These are phyloP conservation scores for Drosophila kikkawai DNA, from an alignment of 1,140 invertebrate genomes.

Conservation along the genomic window DNA sequence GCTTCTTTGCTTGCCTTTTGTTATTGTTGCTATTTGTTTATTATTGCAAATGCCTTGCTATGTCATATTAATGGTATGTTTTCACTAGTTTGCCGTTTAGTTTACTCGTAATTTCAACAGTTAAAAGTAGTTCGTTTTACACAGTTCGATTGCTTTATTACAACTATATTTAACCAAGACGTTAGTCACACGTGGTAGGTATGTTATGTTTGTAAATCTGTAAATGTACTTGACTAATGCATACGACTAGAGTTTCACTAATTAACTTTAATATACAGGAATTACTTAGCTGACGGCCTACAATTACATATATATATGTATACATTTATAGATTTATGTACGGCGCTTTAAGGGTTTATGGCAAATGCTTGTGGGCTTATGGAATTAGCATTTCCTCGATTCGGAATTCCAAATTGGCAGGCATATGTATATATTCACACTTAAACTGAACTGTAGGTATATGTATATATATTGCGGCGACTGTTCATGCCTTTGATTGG, in stretches of 20 bases:
- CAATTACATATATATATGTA: slow-evolving; percentile 35
- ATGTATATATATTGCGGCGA: slow-evolving; percentile 13
- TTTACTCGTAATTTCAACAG: slow-evolving; percentile 51
- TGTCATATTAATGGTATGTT: slow-evolving; percentile 51
- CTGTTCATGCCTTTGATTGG: slow-evolving; percentile 43
- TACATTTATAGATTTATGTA: slow-evolving; percentile 36
- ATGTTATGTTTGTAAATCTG: not conserved
- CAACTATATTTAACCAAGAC: slow-evolving; percentile 56
- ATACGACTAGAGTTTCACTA: slow-evolving; percentile 48
- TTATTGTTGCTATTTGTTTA: slow-evolving; percentile 46
- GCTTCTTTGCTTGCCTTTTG: slow-evolving; percentile 13
- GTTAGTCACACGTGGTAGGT: slow-evolving; percentile 20
- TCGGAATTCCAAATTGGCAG: slow-evolving; percentile 63
- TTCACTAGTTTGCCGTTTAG: slow-evolving; percentile 52
- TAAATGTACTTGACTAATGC: slow-evolving; percentile 40
- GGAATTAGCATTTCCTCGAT: slow-evolving; percentile 46
- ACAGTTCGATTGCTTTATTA: slow-evolving; percentile 73
- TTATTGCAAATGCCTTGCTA: slow-evolving; percentile 61
- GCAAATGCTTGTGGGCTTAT: slow-evolving; percentile 52
- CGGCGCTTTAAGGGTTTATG: slow-evolving; percentile 33
- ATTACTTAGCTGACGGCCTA: slow-evolving; percentile 60
- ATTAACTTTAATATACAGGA: slow-evolving; percentile 78
- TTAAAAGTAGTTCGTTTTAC: slow-evolving; percentile 69
- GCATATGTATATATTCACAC: slow-evolving; percentile 57
- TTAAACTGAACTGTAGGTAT: slow-evolving; percentile 26